A percentile compares a stretch with the other conserved stretches of the same genome.
Conservation (phyloP, 2,888 invertebrate species). For the Aleiodes testaceus region DNA sequence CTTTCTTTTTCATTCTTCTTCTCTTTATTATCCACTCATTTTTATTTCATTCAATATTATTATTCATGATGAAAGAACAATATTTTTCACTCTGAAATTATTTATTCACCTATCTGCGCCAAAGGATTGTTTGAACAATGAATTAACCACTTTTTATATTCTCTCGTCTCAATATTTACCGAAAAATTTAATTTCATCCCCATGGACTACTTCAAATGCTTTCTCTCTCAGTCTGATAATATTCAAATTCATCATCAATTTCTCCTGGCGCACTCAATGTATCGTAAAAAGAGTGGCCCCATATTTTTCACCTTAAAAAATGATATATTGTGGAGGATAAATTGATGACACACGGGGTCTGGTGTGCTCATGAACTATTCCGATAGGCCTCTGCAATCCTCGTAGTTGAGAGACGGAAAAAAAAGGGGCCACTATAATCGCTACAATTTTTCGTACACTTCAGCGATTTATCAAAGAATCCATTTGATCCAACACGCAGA, state of each 20-base stretch:
- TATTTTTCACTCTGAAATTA: slow-evolving; percentile 18
- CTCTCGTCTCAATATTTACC: background rate
- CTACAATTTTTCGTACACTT: slow-evolving; percentile 33
- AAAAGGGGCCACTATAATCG: slow-evolving; percentile 32
- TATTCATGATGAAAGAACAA: slow-evolving; percentile 3
- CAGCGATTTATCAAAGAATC: slow-evolving; percentile 38
- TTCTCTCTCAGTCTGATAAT: background rate
- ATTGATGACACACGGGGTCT: slow-evolving; percentile 31
- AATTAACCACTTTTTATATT: no score
- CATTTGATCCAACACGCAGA: background rate
- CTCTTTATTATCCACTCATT: background rate
- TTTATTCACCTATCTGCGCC: background rate
- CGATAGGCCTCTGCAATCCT: slow-evolving; percentile 28
- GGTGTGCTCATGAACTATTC: slow-evolving; percentile 4
- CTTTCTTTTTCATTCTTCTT: no score
- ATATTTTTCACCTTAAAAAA: slow-evolving; percentile 18
- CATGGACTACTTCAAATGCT: background rate
- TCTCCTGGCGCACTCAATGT: background rate
- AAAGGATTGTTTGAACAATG: slow-evolving; percentile 2
- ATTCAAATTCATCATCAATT: slow-evolving; percentile 12
- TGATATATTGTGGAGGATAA: slow-evolving; percentile 16
- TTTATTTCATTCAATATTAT: slow-evolving; percentile 9
- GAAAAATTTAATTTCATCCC: background rate
- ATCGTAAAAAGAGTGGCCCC: background rate
- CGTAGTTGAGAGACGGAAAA: background rate